A percentile compares a stretch with the other conserved stretches of the same genome.
These are phyloP conservation scores for Globicephala melas DNA, from an alignment of 2,113 vertebrate species.

Conservation along the genomic window DNA sequence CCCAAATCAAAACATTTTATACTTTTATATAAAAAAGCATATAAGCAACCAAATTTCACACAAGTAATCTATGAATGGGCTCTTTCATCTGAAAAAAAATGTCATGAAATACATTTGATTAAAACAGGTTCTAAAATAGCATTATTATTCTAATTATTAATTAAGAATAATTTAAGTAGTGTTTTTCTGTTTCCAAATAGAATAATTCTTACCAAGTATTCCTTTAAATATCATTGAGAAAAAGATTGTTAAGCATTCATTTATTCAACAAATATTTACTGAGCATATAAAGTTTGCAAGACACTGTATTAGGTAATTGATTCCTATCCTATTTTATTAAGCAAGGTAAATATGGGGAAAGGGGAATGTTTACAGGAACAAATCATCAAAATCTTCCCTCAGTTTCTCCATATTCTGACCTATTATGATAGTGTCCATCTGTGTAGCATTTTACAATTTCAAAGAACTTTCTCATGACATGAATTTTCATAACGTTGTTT, in stretches of 20 bases:
- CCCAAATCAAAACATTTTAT: not conserved
- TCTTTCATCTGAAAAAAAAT: not conserved
- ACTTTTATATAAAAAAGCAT: not conserved
- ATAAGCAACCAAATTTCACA: not conserved
- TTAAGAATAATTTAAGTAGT: not conserved
- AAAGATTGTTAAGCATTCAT: not conserved
- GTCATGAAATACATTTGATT: not conserved
- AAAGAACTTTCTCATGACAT: not conserved
- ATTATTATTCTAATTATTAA: not conserved
- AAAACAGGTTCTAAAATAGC: not conserved
- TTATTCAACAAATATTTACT: slow-evolving; percentile 55
- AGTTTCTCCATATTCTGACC: not conserved
- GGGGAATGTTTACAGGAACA: not conserved
- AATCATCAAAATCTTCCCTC: not conserved
- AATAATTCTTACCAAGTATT: not conserved
- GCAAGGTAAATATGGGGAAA: not conserved
- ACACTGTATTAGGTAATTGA: slow-evolving; percentile 23
- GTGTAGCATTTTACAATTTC: not conserved
- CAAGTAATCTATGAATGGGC: not conserved
- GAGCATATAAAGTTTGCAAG: slow-evolving; percentile 6
- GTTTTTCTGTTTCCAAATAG: not conserved
- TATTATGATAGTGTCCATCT: not conserved
- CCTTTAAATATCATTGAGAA: not conserved
- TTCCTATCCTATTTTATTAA: slow-evolving; percentile 49
- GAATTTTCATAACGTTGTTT: not conserved